Evolutionary conservation across 2,888 invertebrate genomes (phyloP).

Genomic region (Luffia ferchaultella): DNA sequence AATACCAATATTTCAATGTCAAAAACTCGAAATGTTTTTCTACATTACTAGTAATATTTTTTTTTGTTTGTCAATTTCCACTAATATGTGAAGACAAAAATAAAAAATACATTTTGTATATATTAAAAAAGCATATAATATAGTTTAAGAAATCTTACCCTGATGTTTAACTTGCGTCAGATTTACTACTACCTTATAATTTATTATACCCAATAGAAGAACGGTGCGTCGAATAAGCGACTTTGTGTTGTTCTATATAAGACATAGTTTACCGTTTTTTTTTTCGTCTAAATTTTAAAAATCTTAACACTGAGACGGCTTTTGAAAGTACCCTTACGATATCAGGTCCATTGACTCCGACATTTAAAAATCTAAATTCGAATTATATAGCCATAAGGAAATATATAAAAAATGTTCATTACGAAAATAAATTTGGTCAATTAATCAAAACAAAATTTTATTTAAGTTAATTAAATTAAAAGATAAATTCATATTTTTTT

Average conservation of each 20-base stretch:
- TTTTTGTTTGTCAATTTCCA: too few species aligned
- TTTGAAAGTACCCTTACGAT: constrained; percentile 25
- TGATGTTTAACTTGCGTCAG: constrained; percentile 4
- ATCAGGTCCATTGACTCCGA: constrained; percentile 55
- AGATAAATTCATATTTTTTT: too few species aligned
- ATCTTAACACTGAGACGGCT: constrained; percentile 18
- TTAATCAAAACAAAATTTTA: too few species aligned
- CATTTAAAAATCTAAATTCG: constrained; percentile 16
- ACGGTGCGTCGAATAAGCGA: not conserved
- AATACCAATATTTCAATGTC: too few species aligned
- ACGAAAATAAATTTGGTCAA: too few species aligned
- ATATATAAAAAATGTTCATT: too few species aligned
- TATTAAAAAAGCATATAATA: not conserved
- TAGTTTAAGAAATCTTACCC: not conserved
- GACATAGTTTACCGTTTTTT: not conserved
- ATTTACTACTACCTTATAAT: not conserved
- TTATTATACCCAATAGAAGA: not conserved
- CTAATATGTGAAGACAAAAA: not conserved
- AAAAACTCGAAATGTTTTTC: too few species aligned
- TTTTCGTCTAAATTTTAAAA: not conserved
- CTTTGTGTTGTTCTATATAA: not conserved
- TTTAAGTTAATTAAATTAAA: too few species aligned
- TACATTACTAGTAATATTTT: too few species aligned
- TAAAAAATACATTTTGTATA: not conserved
- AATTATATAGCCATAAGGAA: too few species aligned